Evolutionary conservation across 2,888 invertebrate genomes (phyloP).

Genomic region (Glaucopsyche alexis): DNA sequence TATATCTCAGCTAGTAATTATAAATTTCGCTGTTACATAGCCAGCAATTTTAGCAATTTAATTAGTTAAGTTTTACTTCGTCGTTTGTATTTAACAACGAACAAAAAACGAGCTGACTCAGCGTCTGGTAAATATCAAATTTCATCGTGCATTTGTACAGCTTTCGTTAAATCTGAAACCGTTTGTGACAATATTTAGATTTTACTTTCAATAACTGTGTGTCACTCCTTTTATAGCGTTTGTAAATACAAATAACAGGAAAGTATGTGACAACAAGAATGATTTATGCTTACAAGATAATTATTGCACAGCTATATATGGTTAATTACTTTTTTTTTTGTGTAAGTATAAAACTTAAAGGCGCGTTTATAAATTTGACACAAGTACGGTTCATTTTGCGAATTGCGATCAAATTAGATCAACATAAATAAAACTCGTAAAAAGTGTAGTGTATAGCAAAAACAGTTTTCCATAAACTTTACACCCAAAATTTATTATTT

Average conservation of each 20-base stretch:
- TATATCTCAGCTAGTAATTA: not conserved
- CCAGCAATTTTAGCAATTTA: not conserved
- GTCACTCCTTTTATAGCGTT: slow-evolving; percentile 8
- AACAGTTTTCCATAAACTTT: no score
- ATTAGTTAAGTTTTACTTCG: not conserved
- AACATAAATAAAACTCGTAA: no score
- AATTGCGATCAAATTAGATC: no score
- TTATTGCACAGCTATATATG: not conserved
- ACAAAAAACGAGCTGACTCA: slow-evolving; percentile 24
- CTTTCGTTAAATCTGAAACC: slow-evolving; percentile 22
- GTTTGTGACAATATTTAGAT: slow-evolving; percentile 22
- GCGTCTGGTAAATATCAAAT: not conserved
- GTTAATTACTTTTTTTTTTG: no score
- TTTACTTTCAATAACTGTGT: slow-evolving; percentile 16
- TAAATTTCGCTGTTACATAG: not conserved
- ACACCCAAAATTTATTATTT: no score
- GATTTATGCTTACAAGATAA: slow-evolving; percentile 6
- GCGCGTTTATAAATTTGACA: no score
- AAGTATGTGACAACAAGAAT: not conserved
- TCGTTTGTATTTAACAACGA: not conserved
- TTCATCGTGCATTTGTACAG: slow-evolving; percentile 24
- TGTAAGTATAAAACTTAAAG: no score
- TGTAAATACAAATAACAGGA: not conserved
- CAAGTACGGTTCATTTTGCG: no score
- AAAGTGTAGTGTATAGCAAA: no score